A percentile compares a stretch with the other conserved stretches of the same genome.
Conservation (phyloP, 2,113 vertebrate species). For the Nothoprocta perdicaria region DNA sequence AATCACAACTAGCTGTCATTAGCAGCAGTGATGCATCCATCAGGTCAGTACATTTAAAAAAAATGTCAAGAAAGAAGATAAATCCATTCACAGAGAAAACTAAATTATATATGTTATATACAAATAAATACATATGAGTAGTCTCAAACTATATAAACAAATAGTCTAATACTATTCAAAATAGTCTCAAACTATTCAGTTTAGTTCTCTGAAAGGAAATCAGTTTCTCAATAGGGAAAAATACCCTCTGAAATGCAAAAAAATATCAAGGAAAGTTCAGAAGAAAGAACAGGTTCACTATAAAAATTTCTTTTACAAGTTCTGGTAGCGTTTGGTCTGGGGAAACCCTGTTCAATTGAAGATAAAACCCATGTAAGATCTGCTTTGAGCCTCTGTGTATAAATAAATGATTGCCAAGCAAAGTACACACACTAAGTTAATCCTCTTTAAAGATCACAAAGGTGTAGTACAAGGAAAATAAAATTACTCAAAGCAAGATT, state of each 20-base stretch:
- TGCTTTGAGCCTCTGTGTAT: background rate
- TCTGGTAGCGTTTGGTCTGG: background rate
- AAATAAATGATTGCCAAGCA: background rate
- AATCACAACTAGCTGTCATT: background rate
- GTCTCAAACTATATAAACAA: background rate
- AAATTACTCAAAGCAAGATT: conserved; percentile 31
- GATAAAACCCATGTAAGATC: background rate
- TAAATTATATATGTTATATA: too few species aligned
- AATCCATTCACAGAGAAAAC: background rate
- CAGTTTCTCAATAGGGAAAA: background rate
- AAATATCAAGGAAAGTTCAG: background rate
- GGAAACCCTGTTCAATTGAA: background rate
- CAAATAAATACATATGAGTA: background rate
- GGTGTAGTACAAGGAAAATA: conserved; percentile 15
- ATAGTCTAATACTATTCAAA: background rate
- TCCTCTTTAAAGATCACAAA: conserved; percentile 24
- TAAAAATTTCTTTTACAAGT: background rate
- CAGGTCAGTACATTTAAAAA: background rate
- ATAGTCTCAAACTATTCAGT: background rate
- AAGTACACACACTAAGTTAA: background rate
- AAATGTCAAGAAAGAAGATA: background rate
- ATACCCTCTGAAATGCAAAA: background rate
- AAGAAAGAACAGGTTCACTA: background rate
- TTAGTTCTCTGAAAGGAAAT: background rate
- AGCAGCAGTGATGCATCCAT: background rate